phyloP scores from a whole-genome alignment of 2,797 vertebrate species.

The Sebastes reedi region DNA sequence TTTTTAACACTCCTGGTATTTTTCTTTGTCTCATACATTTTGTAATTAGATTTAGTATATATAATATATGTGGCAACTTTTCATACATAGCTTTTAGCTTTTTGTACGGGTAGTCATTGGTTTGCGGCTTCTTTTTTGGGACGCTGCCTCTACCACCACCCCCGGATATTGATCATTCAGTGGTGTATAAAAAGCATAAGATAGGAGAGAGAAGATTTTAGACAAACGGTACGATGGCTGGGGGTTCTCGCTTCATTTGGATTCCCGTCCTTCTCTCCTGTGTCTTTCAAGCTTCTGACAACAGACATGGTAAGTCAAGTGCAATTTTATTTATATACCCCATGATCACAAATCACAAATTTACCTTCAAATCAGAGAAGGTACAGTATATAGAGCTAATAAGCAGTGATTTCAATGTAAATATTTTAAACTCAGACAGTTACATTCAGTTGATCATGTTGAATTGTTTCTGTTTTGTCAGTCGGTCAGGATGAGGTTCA shows the following conservation, averaged over 20 bases:
- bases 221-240: conserved; percentile 23
- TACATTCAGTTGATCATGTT: neutral
- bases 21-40: neutral
- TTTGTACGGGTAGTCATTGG: neutral
- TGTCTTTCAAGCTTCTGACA: conserved; percentile 14
- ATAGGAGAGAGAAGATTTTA: neutral
- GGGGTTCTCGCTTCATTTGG: neutral
- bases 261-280: conserved; percentile 27
- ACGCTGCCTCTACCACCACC: no score
- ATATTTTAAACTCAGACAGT: neutral
- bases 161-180: neutral
- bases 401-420: neutral
- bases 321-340: neutral
- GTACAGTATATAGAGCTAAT: no score
- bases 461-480: neutral
- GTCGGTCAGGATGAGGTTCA: fast-evolving
- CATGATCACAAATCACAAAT: neutral
- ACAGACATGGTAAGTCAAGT: conserved; percentile 21
- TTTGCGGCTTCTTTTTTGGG: neutral
- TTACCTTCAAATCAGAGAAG: neutral
- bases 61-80: neutral
- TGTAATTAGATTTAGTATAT: neutral
- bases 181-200: conserved; percentile 6
- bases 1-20: neutral
- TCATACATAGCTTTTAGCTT: neutral